These are phyloP conservation scores for Carettochelys insculpta DNA, from an alignment of 2,113 vertebrate species.

Conservation along the genomic window DNA sequence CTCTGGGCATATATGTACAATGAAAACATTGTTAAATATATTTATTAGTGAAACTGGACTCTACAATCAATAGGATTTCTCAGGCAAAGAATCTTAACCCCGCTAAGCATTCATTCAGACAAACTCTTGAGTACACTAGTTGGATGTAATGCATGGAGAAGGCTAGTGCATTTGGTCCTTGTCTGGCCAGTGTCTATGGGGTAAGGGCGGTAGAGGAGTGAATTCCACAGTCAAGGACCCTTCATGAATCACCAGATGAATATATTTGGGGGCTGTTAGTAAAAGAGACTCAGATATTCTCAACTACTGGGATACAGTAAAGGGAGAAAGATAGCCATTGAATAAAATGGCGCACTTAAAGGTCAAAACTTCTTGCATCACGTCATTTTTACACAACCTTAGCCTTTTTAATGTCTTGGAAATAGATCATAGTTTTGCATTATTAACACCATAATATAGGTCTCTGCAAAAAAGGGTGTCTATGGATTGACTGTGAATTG, in stretches of 20 bases:
- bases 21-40: rapidly evolving
- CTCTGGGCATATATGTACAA: not conserved
- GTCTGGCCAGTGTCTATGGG: not conserved
- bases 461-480: not conserved
- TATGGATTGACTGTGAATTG: rapidly evolving
- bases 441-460: not conserved
- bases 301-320: rapidly evolving
- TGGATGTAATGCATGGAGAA: rapidly evolving
- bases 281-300: rapidly evolving
- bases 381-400: not conserved
- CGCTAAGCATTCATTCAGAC: rapidly evolving
- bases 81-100: not conserved
- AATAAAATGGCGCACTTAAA: not conserved
- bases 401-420: not conserved
- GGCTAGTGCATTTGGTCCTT: rapidly evolving
- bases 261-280: not conserved
- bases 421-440: not conserved
- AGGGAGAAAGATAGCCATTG: not conserved
- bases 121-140: not conserved
- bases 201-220: too few relatives aligned
- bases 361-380: not conserved
- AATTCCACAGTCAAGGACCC: not conserved
- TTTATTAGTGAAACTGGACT: not conserved
- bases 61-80: not conserved
- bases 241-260: not conserved